phyloP scores from a whole-genome alignment of 1,140 invertebrate species.

The Eulimnadia texana region DNA sequence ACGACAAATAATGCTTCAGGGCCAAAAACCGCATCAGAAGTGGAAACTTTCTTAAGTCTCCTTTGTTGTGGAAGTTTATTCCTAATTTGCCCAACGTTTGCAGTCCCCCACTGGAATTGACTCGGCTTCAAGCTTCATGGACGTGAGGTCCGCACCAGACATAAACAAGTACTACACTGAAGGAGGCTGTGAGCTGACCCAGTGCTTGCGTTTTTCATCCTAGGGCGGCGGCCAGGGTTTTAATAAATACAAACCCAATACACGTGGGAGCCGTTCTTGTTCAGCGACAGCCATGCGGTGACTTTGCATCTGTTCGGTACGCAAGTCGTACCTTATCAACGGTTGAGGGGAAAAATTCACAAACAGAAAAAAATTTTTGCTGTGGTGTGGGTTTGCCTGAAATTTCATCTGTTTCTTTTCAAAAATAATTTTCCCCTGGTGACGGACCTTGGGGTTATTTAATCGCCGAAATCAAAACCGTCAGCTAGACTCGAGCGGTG shows the following conservation, averaged over 20 bases:
- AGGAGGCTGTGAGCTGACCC: conserved; percentile 15
- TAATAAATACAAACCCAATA: conserved; percentile 27
- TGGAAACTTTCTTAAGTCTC: conserved; percentile 18
- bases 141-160: conserved; percentile 17
- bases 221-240: conserved; percentile 23
- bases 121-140: conserved; percentile 16
- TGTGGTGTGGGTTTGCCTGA: conserved; percentile 23
- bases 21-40: conserved; percentile 20
- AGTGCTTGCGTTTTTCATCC: conserved; percentile 22
- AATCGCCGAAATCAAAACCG: not conserved
- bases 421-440: not conserved
- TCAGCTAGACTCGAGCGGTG: not conserved
- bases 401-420: conserved; percentile 20
- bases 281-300: not conserved
- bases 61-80: conserved; percentile 26
- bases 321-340: conserved; percentile 21
- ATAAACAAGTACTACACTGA: conserved; percentile 17
- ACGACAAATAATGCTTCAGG: conserved; percentile 21
- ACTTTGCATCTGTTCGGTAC: conserved; percentile 23
- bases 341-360: conserved; percentile 22
- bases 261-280: conserved; percentile 29
- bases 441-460: not conserved
- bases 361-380: conserved; percentile 26
- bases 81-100: conserved; percentile 26
- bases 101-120: conserved; percentile 20